Conservation (phyloP, 2,113 vertebrate species). For the Engraulis encrasicolus region DNA sequence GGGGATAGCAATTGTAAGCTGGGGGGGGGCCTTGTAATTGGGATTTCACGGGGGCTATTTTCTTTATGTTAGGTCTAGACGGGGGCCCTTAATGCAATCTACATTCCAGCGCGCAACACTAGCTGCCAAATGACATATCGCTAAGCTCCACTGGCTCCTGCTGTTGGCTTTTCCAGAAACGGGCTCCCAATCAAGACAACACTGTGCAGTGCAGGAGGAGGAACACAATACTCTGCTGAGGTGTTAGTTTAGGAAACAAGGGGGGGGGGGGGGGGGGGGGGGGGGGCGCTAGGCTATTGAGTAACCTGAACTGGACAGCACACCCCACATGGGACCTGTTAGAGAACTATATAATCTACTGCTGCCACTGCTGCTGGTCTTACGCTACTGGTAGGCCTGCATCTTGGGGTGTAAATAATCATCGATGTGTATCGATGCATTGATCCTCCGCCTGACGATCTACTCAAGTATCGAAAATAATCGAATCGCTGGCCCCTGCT, state of each 20-base stretch:
- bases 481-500: no score
- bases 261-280: no score
- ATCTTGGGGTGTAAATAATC: no score
- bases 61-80: slow-evolving; percentile 34
- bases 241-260: not conserved
- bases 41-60: slow-evolving; percentile 39
- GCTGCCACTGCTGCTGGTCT: not conserved
- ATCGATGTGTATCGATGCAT: no score
- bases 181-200: slow-evolving; percentile 18
- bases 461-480: no score
- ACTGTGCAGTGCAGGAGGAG: no score
- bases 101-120: not conserved
- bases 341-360: not conserved
- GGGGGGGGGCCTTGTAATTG: slow-evolving; percentile 31
- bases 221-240: no score
- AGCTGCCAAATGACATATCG: slow-evolving; percentile 7
- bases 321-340: not conserved
- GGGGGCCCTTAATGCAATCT: slow-evolving; percentile 18
- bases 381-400: no score
- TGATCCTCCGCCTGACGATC: no score
- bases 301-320: slow-evolving; percentile 1
- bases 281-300: not conserved
- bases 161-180: not conserved
- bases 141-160: not conserved
- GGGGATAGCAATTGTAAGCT: slow-evolving; percentile 24